Evolutionary conservation across 2,888 invertebrate genomes (phyloP).

Genomic region (Trilocha varians): DNA sequence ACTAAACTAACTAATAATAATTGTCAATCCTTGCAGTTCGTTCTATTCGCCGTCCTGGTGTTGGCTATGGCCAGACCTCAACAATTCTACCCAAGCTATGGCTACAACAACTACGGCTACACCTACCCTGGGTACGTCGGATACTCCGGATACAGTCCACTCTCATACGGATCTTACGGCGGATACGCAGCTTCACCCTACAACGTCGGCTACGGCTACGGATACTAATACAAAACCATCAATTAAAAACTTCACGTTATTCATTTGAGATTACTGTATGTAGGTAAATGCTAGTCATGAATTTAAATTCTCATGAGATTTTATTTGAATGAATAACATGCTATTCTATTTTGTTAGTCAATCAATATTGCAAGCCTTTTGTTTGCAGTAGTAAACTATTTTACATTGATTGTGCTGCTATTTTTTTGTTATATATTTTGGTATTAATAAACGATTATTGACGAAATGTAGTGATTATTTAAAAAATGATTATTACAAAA

Average conservation of each 20-base stretch:
- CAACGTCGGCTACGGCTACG: conserved; percentile 47
- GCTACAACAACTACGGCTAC: conserved; percentile 38
- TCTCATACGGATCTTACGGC: conserved; percentile 41
- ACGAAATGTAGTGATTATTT: too few relatives aligned
- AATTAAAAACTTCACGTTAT: background rate
- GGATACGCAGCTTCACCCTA: conserved; percentile 45
- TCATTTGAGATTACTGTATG: background rate
- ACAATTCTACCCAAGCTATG: conserved; percentile 42
- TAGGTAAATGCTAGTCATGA: too few relatives aligned
- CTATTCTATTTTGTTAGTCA: too few relatives aligned
- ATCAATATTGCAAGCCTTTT: too few relatives aligned
- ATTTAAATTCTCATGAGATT: too few relatives aligned
- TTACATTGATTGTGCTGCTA: too few relatives aligned
- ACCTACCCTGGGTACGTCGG: conserved; percentile 46
- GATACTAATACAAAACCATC: conserved; percentile 1
- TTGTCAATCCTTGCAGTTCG: conserved; percentile 40
- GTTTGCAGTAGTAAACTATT: too few relatives aligned
- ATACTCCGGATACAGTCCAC: conserved; percentile 48
- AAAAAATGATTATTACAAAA: too few relatives aligned
- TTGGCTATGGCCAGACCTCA: conserved; percentile 61
- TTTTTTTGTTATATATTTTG: too few relatives aligned
- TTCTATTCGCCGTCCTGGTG: conserved; percentile 58
- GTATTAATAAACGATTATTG: too few relatives aligned
- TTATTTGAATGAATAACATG: too few relatives aligned
- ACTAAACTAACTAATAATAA: background rate